Base-by-base conservation (phyloP, 2,888 invertebrate species). In the Pimpla rufipes region DNA sequence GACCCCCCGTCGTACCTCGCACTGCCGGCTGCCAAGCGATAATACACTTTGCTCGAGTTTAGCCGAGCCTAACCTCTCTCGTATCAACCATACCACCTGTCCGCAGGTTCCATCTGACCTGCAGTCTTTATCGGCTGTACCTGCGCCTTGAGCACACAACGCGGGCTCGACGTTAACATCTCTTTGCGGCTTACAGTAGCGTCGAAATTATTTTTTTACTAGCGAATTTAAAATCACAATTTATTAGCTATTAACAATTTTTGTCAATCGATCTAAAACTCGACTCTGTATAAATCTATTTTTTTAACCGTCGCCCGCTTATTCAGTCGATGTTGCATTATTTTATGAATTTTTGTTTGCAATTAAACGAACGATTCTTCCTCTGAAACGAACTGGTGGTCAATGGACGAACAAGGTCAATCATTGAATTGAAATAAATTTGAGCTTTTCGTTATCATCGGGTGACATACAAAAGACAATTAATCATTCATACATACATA, bases 101-200 rank as follows among this genome's bases (percentile, higher is more conserved):
- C 42, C 57, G 45, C 57, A 13, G 64, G 55, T 64, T 70, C 55
- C 29, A 67, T 77, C 45, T 40, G 74, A 82, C 78, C 74, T 74
- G 73, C 18, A 13, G 37, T 68, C 45, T 71, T 82, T 77, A 74
- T 82, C 81, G 79, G 37, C 40, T 40, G 55, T 78, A 78, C 82
- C 78, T 70, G 82, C 64, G 68, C 37, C 70, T 64, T 70, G 8
- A 57, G 29, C 62, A 57, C n/a, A 67, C 68, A 55, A 21, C 52
- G 16, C n/a, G 8, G n/a, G 29, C 57, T 37, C 1, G 16, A 11
- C n/a, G 16, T 18, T n/a, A 29, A n/a, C 73, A 77, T 21, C 35
- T 42, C 57, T 42, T 64, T 6, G n/a, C n/a, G 35, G 7, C n/a
- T 59, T 23, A 3, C 13, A n/a, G 6, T 59, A n/a, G 7, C 57